Evolutionary conservation across 2,113 vertebrate genomes (phyloP), one percentile per base, ranked within the genome.

Genomic region (Corydoras sp.): DNA sequence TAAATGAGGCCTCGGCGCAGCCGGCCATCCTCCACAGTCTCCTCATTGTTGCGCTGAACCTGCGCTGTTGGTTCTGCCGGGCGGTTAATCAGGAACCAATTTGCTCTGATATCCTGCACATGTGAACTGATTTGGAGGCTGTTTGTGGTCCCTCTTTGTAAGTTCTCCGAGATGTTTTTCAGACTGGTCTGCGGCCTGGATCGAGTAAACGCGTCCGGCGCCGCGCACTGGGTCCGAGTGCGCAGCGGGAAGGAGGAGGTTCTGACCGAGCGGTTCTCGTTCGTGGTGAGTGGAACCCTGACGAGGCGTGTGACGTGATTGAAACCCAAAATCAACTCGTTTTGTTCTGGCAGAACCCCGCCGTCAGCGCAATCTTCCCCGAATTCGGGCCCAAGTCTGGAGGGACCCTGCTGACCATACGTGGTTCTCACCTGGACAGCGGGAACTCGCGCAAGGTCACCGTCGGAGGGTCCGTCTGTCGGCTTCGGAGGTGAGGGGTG

Each of bases 331-430:
- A 43, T 43, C 35, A 43, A 43, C 35, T 5, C 35, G 4, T 24
- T 50, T 68, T 62, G 12, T 78, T 0, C 81, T 32, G 81, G 5
- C 51, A 99, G 97, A 89, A 95, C 79, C 94, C 96, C 15, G 70
- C 88, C 66, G 92, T 99, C 83, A 88, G 83, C 55, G 91, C 88
- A 71, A 93, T 99, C 83, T 94, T 91, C 76, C 97, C 97, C 1
- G 88, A 78, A 5, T 95, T 95, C 9, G 97, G 97, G 30, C 95
- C 95, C 0, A 93, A 93, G 77, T 93, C 92, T 65, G 97, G 97
- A 53, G 92, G 91, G 81, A 96, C 96, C 10, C 83, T 95, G 85
- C 86, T 99, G 76, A 97, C 95, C 50, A 74, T 99, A 80, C 84
- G 82, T 74, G 97, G 97, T 76, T 90, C 87, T 15, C 90, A 93